These are phyloP conservation scores for Dunckerocampus dactyliophorus DNA, from an alignment of 2,113 vertebrate species.

Conservation along the genomic window DNA sequence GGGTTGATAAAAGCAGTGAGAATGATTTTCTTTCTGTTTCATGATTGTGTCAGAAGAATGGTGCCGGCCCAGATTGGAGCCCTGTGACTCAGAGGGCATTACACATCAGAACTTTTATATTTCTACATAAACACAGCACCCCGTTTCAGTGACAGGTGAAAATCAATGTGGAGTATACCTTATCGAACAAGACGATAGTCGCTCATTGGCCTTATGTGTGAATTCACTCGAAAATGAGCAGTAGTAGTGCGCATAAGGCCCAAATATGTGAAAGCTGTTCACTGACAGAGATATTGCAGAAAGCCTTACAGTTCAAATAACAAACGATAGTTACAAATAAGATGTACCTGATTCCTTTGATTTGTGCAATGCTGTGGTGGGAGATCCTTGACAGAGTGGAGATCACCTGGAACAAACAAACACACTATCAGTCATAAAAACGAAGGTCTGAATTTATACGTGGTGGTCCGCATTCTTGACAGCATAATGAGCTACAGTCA, in stretches of 20 bases:
- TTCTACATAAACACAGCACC: background rate
- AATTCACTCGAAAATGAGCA: conserved; percentile 42
- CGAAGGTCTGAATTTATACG: no score
- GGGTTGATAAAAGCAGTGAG: conserved; percentile 20
- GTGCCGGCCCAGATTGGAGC: background rate
- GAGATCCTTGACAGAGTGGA: conserved; percentile 91
- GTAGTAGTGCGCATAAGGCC: conserved; percentile 20
- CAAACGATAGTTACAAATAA: background rate
- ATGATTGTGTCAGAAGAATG: conserved; percentile 12
- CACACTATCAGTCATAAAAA: background rate
- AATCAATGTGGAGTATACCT: conserved; percentile 18
- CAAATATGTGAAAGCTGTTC: conserved; percentile 1
- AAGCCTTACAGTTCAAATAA: background rate
- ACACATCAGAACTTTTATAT: background rate
- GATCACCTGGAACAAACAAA: conserved; percentile 82
- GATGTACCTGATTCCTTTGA: conserved; percentile 88
- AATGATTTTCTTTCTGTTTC: conserved; percentile 15
- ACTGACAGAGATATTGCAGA: conserved; percentile 11
- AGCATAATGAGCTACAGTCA: no score
- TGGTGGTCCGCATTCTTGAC: no score
- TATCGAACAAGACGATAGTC: conserved; percentile 10
- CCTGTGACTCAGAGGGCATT: conserved; percentile 2
- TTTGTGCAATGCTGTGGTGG: conserved; percentile 89
- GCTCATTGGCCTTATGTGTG: conserved; percentile 45
- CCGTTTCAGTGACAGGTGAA: conserved; percentile 32